Conservation (phyloP, 1,140 invertebrate species). For the Uloborus diversus region DNA sequence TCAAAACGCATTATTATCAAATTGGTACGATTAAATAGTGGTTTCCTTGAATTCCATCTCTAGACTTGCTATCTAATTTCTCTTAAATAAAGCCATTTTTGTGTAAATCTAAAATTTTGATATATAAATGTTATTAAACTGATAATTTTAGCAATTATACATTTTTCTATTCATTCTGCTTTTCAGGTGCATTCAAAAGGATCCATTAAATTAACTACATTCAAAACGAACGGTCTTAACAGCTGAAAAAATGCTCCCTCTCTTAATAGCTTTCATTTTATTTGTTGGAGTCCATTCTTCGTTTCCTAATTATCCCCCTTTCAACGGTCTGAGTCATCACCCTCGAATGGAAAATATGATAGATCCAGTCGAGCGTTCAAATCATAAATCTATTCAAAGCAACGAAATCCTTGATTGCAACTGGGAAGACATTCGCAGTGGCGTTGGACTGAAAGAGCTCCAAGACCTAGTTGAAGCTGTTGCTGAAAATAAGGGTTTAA, state of each 20-base stretch:
- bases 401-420: conserved; percentile 15
- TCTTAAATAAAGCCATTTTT: too few relatives aligned
- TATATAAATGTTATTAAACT: too few relatives aligned
- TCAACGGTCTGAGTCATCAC: not conserved
- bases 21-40: too few relatives aligned
- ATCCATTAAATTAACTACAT: too few relatives aligned
- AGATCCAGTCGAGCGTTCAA: not conserved
- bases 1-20: too few relatives aligned
- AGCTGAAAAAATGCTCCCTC: not conserved
- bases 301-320: not conserved
- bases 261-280: not conserved
- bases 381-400: not conserved
- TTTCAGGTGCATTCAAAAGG: too few relatives aligned
- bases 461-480: conserved; percentile 15
- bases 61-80: too few relatives aligned
- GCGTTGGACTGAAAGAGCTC: conserved; percentile 4
- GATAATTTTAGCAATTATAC: too few relatives aligned
- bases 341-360: conserved; percentile 4
- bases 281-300: conserved; percentile 7
- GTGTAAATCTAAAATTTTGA: too few relatives aligned
- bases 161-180: too few relatives aligned
- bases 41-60: too few relatives aligned
- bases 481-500: not conserved
- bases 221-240: too few relatives aligned
- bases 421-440: not conserved